A percentile compares a stretch with the other conserved stretches of the same genome.
Evolutionary conservation across 2,113 vertebrate species (phyloP).

Genomic region (Seriola rivoliana): DNA sequence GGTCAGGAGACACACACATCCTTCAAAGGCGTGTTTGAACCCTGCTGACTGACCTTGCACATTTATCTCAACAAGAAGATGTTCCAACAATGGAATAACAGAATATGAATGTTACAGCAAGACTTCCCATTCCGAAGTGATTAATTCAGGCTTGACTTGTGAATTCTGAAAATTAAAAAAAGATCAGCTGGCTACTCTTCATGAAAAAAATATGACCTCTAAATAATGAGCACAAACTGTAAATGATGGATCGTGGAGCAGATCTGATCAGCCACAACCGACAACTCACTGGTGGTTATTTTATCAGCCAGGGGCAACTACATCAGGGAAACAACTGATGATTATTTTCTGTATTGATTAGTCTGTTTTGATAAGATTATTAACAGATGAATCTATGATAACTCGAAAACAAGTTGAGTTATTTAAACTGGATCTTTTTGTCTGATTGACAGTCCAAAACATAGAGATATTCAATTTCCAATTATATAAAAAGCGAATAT

Average conservation of each 20-base stretch:
- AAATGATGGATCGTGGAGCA: background rate
- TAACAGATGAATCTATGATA: background rate
- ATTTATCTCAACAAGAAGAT: constrained; percentile 22
- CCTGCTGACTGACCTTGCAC: constrained; percentile 11
- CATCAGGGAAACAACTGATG: background rate
- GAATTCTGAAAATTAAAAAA: constrained; percentile 6
- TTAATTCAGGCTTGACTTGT: background rate
- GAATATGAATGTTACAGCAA: background rate
- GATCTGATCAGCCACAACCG: background rate
- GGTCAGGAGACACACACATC: constrained; percentile 45
- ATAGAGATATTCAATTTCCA: background rate
- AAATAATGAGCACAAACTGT: constrained; percentile 9
- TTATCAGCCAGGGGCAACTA: background rate
- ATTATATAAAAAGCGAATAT: background rate
- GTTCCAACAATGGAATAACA: background rate
- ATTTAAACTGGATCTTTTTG: background rate
- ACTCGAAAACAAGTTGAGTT: background rate
- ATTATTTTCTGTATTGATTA: background rate
- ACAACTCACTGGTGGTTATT: background rate
- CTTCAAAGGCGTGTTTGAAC: constrained; percentile 49
- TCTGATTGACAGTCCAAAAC: background rate
- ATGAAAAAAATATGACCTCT: constrained; percentile 6
- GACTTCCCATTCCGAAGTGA: background rate
- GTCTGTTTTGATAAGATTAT: background rate
- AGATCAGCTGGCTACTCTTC: background rate